Conservation (phyloP, 53 echinoderm and acorn worm genomes). For the Stichopus horrens region DNA sequence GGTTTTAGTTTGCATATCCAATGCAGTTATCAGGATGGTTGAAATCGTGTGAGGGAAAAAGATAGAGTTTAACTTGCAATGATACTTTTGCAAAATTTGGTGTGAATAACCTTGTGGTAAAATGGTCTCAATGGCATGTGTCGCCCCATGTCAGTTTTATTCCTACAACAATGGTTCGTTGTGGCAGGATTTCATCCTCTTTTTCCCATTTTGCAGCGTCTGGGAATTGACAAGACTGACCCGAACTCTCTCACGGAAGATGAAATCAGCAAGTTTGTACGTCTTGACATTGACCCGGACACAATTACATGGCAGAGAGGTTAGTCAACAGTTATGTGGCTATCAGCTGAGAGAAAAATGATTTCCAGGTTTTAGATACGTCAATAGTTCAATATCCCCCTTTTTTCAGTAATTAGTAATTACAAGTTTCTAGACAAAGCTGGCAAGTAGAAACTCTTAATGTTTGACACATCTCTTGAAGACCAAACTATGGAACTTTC, state of each 20-base stretch:
- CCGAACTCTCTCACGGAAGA: constrained; percentile 88
- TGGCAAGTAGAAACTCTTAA: neutral
- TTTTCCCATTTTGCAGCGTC: constrained; percentile 58
- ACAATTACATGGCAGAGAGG: constrained; percentile 99
- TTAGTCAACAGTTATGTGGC: constrained; percentile 6
- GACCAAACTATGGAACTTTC: neutral
- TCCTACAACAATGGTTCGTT: too few relatives aligned
- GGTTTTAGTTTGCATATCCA: too few relatives aligned
- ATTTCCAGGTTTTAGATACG: too few relatives aligned
- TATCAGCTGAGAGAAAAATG: neutral
- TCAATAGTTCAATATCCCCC: too few relatives aligned
- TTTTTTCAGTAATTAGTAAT: too few relatives aligned
- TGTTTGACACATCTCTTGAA: neutral
- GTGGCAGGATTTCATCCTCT: neutral
- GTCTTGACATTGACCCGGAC: constrained; percentile 88
- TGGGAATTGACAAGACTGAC: constrained; percentile 90
- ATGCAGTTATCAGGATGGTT: too few relatives aligned
- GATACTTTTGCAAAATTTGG: too few relatives aligned
- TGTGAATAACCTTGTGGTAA: too few relatives aligned
- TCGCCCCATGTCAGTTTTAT: too few relatives aligned
- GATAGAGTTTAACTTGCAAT: too few relatives aligned
- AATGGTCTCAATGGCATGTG: too few relatives aligned
- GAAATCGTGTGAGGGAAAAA: too few relatives aligned
- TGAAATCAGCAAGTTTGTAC: constrained; percentile 82
- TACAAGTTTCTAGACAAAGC: neutral